Conservation (phyloP, 2,888 invertebrate genomes). For the Isotomurus palustris region DNA sequence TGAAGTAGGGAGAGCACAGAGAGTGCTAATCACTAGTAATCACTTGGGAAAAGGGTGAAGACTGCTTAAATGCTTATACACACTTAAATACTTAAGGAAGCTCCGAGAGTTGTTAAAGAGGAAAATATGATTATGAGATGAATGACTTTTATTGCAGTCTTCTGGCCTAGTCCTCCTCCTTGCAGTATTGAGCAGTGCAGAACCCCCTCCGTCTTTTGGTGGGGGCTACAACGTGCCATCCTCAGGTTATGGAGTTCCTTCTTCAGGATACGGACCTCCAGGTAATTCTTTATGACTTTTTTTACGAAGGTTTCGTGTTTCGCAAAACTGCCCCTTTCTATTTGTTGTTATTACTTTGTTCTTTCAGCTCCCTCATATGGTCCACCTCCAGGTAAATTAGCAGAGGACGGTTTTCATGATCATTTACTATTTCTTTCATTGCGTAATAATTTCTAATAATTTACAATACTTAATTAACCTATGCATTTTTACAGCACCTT, state of each 20-base stretch:
- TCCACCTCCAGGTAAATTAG: conserved; percentile 1
- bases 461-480: neutral
- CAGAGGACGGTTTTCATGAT: neutral
- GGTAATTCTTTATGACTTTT: conserved; percentile 1
- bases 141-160: conserved; percentile 18
- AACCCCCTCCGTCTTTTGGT: conserved; percentile 21
- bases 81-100: no score
- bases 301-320: neutral
- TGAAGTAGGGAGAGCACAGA: no score
- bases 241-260: conserved; percentile 28
- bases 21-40: no score
- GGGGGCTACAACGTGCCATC: conserved; percentile 32
- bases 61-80: no score
- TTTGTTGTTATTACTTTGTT: neutral
- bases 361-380: conserved; percentile 4
- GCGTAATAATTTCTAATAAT: neutral
- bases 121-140: no score
- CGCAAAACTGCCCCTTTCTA: neutral
- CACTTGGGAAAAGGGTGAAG: no score
- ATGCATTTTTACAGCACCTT: conserved; percentile 8
- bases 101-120: no score
- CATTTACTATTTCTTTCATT: neutral
- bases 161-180: conserved; percentile 40
- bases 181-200: conserved; percentile 38
- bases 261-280: conserved; percentile 27